These are phyloP conservation scores for Stomatorhinus ivindoensis DNA, from an alignment of 2,113 vertebrate genomes.

Conservation along the genomic window DNA sequence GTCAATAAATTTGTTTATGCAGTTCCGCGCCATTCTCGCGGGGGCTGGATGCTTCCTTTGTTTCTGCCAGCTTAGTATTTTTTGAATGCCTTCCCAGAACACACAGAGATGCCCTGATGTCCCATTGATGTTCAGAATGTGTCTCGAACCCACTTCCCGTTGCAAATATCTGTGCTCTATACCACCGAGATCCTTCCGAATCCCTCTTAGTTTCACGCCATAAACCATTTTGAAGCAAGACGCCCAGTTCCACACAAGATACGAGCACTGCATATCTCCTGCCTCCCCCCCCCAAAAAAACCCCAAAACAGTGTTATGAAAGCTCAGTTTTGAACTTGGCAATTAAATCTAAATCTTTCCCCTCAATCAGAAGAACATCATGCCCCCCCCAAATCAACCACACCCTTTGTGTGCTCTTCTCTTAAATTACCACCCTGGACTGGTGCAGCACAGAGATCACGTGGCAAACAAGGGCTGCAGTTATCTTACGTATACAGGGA, in stretches of 20 bases:
- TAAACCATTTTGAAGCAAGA: slow-evolving; percentile 12
- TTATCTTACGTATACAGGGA: neutral
- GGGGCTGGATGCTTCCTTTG: neutral
- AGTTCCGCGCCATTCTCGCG: neutral
- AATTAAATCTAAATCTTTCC: slow-evolving; percentile 43
- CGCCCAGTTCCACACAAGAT: neutral
- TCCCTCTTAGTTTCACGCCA: neutral
- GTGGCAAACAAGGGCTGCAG: neutral
- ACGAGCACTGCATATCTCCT: neutral
- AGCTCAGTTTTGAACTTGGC: slow-evolving; percentile 33
- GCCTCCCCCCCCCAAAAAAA: neutral
- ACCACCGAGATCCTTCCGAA: slow-evolving; percentile 6
- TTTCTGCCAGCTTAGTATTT: neutral
- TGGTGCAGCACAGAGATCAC: neutral
- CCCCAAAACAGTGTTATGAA: slow-evolving; percentile 25
- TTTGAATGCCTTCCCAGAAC: neutral
- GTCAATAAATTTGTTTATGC: slow-evolving; percentile 10
- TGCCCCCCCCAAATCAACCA: slow-evolving; percentile 11
- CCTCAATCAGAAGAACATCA: slow-evolving; percentile 30
- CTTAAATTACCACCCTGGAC: neutral
- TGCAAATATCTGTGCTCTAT: slow-evolving; percentile 9
- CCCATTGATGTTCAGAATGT: neutral
- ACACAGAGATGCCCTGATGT: neutral
- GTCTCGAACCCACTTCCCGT: neutral
- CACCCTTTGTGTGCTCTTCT: slow-evolving; percentile 7